Percentiles rank a stretch among this genome's conserved stretches.
These are phyloP conservation scores for Oreohelix idahoensis DNA, from an alignment of 1,140 invertebrate species.

Conservation along the genomic window DNA sequence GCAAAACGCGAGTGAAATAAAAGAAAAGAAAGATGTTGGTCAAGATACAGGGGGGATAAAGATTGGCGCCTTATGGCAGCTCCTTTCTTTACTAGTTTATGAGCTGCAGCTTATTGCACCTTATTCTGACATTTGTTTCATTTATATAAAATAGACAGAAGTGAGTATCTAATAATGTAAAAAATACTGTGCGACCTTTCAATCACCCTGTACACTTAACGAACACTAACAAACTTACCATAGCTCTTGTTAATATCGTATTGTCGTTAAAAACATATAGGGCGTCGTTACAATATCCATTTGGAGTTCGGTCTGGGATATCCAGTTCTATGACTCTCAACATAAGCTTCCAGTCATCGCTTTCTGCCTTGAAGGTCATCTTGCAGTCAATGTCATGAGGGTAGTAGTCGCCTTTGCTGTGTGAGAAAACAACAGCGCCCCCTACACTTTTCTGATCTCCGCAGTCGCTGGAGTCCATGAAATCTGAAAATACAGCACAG, in stretches of 20 bases:
- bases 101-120: background rate
- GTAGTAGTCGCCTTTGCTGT: constrained; percentile 55
- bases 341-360: constrained; percentile 66
- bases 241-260: constrained; percentile 54
- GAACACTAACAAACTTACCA: constrained; percentile 54
- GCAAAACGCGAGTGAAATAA: too few relatives aligned
- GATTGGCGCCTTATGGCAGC: too few relatives aligned
- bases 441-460: constrained; percentile 61
- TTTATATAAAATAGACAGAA: too few relatives aligned
- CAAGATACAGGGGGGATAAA: too few relatives aligned
- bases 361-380: constrained; percentile 65
- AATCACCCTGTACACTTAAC: too few relatives aligned
- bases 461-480: constrained; percentile 66
- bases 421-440: constrained; percentile 67
- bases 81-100: too few relatives aligned
- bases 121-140: too few relatives aligned
- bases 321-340: constrained; percentile 64
- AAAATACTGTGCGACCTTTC: too few relatives aligned
- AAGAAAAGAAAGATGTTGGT: too few relatives aligned
- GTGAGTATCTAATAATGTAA: too few relatives aligned
- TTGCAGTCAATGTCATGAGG: constrained; percentile 57
- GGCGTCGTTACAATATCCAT: constrained; percentile 69
- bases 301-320: constrained; percentile 62
- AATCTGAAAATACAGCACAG: constrained; percentile 68
- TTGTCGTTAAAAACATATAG: constrained; percentile 67